Evolutionary conservation across 2,888 invertebrate species (phyloP), one percentile per base, ranked within the genome.

Genomic region (Acrobasis consociella): DNA sequence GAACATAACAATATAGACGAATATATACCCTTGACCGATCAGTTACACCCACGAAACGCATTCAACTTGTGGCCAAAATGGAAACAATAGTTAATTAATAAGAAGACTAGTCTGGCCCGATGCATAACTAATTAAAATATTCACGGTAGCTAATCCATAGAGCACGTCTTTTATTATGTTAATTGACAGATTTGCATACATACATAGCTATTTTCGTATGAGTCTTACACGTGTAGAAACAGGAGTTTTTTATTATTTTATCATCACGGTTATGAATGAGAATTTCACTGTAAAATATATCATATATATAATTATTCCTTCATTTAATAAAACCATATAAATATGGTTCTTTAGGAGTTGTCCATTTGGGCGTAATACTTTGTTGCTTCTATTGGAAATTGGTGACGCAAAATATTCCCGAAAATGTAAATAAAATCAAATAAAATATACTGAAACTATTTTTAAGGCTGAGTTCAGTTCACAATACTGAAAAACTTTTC

Each of bases 21-120:
- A 76, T 49, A 74, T 74, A 68, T 78, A 74, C 74, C 82, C 85
- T 87, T 84, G 85, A 83, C 84, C 82, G 81, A 83, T 81, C 74
- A 66, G 74, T 78, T 73, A 73, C 77, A 67, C 89, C 89, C 79
- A 89, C 89, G 67, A 69, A 65, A 61, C 64, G 64, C 75, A 75
- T 78, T 80, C 76, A 77, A 72, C 71, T 71, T 69, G 63, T 62
- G 64, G 83, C 83, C 75, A 79, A 87, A 74, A 67, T 67, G 76
- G 80, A 78, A 65, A 85, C 85, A 86, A 83, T 82, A 72, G 78
- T 70, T 78, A 82, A 84, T 87, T 83, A 85, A 82, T 84, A 82
- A 72, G 70, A 68, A 72, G 70, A 68, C 69, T 73, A 71, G 79
- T 81, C 77, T 80, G 77, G 64, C 73, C 66, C 73, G 71, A 73